Conservation (phyloP, 2,888 invertebrate genomes). For the Atethmia centrago region DNA sequence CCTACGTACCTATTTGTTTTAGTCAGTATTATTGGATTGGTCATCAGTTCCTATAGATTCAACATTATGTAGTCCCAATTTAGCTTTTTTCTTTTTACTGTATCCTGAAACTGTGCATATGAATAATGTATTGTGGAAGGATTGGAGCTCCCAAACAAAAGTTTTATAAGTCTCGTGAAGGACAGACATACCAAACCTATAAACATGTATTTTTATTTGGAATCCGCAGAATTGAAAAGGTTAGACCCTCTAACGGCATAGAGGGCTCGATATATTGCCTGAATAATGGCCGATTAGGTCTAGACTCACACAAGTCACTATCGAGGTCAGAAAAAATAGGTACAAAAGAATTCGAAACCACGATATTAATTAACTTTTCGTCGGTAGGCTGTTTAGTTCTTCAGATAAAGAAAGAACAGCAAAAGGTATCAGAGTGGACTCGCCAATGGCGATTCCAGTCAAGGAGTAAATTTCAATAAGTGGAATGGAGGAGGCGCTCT, state of each 20-base stretch:
- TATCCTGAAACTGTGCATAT: constrained; percentile 50
- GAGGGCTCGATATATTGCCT: not conserved
- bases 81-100: constrained; percentile 33
- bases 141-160: constrained; percentile 54
- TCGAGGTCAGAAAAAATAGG: constrained; percentile 19
- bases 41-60: constrained; percentile 25
- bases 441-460: constrained; percentile 77
- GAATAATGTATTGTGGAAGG: constrained; percentile 63
- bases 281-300: not conserved
- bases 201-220: constrained; percentile 6
- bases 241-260: not conserved
- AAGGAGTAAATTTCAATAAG: constrained; percentile 80
- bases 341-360: constrained; percentile 33
- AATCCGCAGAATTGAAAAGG: not conserved
- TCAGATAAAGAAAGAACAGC: constrained; percentile 47
- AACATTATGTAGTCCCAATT: constrained; percentile 25
- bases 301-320: constrained; percentile 27
- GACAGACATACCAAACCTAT: constrained; percentile 22
- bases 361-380: constrained; percentile 10
- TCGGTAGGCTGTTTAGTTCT: constrained; percentile 21
- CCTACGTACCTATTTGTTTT: not conserved
- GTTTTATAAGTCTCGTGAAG: constrained; percentile 46
- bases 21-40: constrained; percentile 8
- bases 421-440: constrained; percentile 67
- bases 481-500: constrained; percentile 75